Conservation (phyloP, 2,888 invertebrate species). For the Drosophila macrospina region DNA sequence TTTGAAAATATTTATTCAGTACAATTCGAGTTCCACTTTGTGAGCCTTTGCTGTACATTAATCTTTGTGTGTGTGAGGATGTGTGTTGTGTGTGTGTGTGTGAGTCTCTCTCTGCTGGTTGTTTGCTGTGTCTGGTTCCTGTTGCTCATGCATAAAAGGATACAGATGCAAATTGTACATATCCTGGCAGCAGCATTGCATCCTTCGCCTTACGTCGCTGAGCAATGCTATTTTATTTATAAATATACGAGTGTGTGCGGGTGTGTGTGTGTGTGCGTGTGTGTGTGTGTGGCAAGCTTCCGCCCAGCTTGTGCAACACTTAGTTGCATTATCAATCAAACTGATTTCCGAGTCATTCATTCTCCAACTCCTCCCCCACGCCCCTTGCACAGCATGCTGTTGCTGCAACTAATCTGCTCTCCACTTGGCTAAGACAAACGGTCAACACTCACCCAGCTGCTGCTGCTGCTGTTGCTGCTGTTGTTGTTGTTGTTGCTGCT, state of each 20-base stretch:
- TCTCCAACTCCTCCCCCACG: not conserved
- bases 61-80: slow-evolving; percentile 27
- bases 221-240: slow-evolving; percentile 64
- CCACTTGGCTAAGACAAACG: slow-evolving; percentile 42
- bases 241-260: slow-evolving; percentile 15
- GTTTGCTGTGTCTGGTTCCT: slow-evolving; percentile 47
- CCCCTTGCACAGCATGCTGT: not conserved
- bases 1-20: too few relatives aligned
- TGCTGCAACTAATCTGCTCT: slow-evolving; percentile 31
- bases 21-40: not conserved
- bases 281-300: slow-evolving; percentile 6
- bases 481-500: slow-evolving; percentile 68
- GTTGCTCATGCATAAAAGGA: slow-evolving; percentile 66
- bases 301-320: slow-evolving; percentile 45
- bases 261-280: not conserved
- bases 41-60: not conserved
- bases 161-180: slow-evolving; percentile 74
- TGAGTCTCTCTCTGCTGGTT: slow-evolving; percentile 39
- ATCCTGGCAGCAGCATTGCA: slow-evolving; percentile 45
- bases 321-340: slow-evolving; percentile 84
- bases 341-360: slow-evolving; percentile 74
- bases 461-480: slow-evolving; percentile 67
- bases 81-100: slow-evolving; percentile 24
- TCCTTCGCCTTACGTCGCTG: slow-evolving; percentile 20
- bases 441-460: slow-evolving; percentile 76